Percentiles rank a stretch among this genome's conserved stretches.
Conservation (phyloP, 2,797 vertebrate species). For the Agapornis canus region DNA sequence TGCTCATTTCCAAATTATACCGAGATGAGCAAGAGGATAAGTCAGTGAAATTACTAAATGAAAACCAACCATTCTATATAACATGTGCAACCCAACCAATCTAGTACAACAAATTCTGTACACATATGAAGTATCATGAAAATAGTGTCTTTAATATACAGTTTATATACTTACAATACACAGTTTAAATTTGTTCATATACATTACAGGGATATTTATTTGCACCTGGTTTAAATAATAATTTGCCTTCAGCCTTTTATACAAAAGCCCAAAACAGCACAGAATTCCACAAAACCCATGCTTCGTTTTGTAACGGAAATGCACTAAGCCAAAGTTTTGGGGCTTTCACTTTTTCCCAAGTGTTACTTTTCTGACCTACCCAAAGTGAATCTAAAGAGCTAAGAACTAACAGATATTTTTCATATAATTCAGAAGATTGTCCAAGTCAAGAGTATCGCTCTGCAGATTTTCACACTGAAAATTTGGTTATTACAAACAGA, state of each 20-base stretch:
- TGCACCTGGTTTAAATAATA: constrained; percentile 73
- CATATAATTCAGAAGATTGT: constrained; percentile 50
- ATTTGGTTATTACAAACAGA: constrained; percentile 24
- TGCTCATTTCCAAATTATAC: not conserved
- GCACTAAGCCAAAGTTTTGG: constrained; percentile 7
- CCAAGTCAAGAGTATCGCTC: constrained; percentile 36
- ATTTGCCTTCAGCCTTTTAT: constrained; percentile 54
- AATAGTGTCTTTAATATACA: constrained; percentile 78
- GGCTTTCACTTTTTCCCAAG: not conserved
- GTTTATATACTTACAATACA: constrained; percentile 69
- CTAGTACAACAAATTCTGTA: not conserved
- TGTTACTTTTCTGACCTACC: constrained; percentile 41
- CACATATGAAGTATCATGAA: constrained; percentile 62
- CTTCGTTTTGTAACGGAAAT: constrained; percentile 56
- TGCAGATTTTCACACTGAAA: constrained; percentile 18
- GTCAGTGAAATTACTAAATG: not conserved
- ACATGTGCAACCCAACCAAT: not conserved
- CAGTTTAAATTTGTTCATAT: constrained; percentile 61
- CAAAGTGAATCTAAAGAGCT: constrained; percentile 52
- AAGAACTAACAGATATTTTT: constrained; percentile 38
- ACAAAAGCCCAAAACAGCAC: constrained; percentile 59
- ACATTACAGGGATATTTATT: constrained; percentile 69
- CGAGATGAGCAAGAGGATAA: not conserved
- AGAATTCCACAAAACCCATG: constrained; percentile 64
- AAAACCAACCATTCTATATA: not conserved